Percentiles rank a stretch among this genome's conserved stretches.
phyloP scores from a whole-genome alignment of 2,797 vertebrate genomes.

The Phataginus tetradactyla region DNA sequence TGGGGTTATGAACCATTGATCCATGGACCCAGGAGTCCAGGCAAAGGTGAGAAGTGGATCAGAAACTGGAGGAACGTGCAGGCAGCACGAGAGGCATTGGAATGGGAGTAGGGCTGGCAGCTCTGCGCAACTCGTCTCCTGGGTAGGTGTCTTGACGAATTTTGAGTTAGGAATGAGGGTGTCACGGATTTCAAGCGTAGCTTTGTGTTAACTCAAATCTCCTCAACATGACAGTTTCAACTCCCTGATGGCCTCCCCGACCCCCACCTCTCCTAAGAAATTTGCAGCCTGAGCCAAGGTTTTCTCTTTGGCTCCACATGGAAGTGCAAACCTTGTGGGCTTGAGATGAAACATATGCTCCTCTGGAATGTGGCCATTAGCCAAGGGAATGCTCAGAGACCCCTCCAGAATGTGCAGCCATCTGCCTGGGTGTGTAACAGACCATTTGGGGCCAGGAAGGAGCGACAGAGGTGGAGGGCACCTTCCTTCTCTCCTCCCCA shows the following conservation, averaged over 20 bases:
- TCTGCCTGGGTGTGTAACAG: conserved; percentile 63
- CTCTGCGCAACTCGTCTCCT: not conserved
- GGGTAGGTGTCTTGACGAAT: not conserved
- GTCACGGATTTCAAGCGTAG: not conserved
- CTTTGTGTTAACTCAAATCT: not conserved
- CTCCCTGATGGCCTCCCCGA: not conserved
- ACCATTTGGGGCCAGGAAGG: conserved; percentile 43
- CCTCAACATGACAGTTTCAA: not conserved
- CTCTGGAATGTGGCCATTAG: conserved; percentile 77
- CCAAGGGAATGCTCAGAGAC: conserved; percentile 74
- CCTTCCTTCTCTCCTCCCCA: not conserved
- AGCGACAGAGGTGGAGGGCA: not conserved
- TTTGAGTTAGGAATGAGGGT: not conserved
- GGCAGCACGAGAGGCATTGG: not conserved
- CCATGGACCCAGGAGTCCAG: not conserved
- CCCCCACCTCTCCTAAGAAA: conserved; percentile 69
- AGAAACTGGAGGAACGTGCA: not conserved
- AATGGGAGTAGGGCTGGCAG: not conserved
- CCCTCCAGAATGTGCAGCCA: conserved; percentile 73
- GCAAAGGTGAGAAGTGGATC: not conserved
- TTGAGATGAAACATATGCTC: conserved; percentile 83
- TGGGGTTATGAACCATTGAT: not conserved
- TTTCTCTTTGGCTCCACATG: conserved; percentile 74
- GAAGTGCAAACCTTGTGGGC: conserved; percentile 78
- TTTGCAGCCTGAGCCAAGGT: conserved; percentile 71